These are phyloP conservation scores for Bilobella aurantiaca DNA, from an alignment of 1,140 invertebrate species.

Conservation along the genomic window DNA sequence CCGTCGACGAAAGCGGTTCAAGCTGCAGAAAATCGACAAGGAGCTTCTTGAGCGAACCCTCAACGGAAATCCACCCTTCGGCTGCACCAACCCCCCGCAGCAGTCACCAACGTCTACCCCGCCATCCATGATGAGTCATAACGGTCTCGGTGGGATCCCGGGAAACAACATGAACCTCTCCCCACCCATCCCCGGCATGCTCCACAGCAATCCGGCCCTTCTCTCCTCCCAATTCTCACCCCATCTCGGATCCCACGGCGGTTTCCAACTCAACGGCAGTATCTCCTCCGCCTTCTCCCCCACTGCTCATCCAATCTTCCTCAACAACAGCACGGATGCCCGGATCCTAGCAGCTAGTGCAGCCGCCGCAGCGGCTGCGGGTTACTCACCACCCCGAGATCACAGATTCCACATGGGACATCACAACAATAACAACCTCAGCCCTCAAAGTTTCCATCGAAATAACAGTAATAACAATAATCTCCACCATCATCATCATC, in stretches of 20 bases:
- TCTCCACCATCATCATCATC: too few species aligned
- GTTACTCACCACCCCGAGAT: slow-evolving; percentile 18
- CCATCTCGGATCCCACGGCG: too few species aligned
- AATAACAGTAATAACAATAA: too few species aligned
- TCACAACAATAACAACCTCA: slow-evolving; percentile 16
- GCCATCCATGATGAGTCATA: too few species aligned
- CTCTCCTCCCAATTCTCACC: too few species aligned
- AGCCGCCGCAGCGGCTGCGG: slow-evolving; percentile 21
- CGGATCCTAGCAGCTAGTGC: slow-evolving; percentile 26
- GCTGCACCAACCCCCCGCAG: slow-evolving; percentile 41
- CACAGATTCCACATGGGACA: too few species aligned
- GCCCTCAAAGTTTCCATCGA: slow-evolving; percentile 25
- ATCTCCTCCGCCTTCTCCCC: too few species aligned
- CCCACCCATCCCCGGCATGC: too few species aligned
- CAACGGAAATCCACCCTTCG: slow-evolving; percentile 45
- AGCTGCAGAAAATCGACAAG: slow-evolving; percentile 64
- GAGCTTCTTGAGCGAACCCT: slow-evolving; percentile 56
- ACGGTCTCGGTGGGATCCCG: too few species aligned
- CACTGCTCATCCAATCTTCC: slow-evolving; percentile 22
- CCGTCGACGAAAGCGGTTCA: slow-evolving; percentile 79
- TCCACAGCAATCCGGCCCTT: too few species aligned
- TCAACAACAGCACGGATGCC: slow-evolving; percentile 15
- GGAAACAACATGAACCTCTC: slow-evolving; percentile 21
- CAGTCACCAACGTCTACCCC: too few species aligned
- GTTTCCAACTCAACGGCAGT: too few species aligned